phyloP scores from a whole-genome alignment of 2,888 invertebrate species.

The Acanthoscelides obtectus region DNA sequence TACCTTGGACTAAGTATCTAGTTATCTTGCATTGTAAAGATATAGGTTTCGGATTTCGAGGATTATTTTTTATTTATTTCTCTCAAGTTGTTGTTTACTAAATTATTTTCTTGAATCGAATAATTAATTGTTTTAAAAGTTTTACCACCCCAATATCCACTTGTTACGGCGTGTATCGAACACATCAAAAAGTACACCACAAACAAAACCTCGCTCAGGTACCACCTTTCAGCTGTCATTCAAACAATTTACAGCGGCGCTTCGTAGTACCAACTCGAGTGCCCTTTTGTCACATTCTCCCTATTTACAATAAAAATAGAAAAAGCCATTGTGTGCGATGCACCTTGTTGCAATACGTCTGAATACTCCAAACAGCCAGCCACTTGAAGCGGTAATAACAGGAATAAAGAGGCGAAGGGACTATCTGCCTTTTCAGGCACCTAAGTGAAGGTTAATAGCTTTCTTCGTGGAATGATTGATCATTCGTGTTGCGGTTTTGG shows the following conservation, averaged over 20 bases:
- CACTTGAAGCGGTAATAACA: conserved; percentile 4
- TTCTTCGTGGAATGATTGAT: conserved; percentile 8
- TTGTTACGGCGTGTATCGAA: neutral
- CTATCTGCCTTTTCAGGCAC: neutral
- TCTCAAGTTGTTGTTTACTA: no score
- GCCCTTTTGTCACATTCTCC: conserved; percentile 13
- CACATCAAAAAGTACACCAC: neutral
- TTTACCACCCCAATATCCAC: no score
- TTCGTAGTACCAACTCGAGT: conserved; percentile 11
- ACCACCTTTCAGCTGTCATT: conserved; percentile 13
- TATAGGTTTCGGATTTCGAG: no score
- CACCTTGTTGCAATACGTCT: conserved; percentile 14
- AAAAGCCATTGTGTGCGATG: conserved; percentile 11
- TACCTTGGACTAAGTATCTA: no score
- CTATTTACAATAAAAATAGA: conserved; percentile 16
- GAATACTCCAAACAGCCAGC: conserved; percentile 11
- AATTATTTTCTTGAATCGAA: no score
- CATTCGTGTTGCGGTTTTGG: conserved; percentile 5
- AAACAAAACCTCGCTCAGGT: neutral
- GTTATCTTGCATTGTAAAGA: no score
- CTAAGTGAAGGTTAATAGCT: conserved; percentile 8
- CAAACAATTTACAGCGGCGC: conserved; percentile 18
- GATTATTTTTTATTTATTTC: no score
- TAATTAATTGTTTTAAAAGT: no score
- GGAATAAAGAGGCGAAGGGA: neutral